Base-by-base conservation (phyloP, 1,140 invertebrate genomes). In the Bombus balteatus region DNA sequence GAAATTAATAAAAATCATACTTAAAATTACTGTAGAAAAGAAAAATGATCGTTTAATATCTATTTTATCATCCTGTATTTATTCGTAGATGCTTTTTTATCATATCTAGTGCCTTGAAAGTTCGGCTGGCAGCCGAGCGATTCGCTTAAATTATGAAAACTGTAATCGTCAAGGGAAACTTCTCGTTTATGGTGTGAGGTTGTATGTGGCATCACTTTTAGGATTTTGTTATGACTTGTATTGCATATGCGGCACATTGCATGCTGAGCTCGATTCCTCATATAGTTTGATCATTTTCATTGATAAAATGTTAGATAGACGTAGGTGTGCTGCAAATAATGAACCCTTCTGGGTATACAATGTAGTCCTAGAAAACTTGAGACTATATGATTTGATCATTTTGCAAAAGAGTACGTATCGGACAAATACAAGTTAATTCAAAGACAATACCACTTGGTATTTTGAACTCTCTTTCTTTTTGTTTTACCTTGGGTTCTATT, bases 131-230 rank as follows among this genome's bases (percentile, higher is more conserved):
- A 93, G 92, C 87, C 89, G 92, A 91, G 41, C 70, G 82, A 86
- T 90, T 72, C 43, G n/a, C 43, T 81, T 59, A 79, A 25, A 59
- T 62, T 68, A 79, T 15, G 37, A 72, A 28, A 73, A 22, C n/a
- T 77, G n/a, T 25, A 47, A 15, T 59, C 73, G 37, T 75, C 37
- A 59, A 76, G 76, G 41, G 28, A 73, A 76, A 43, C 81, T 39
- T 79, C 65, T 65, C 77, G 70, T 89, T 89, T 91, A 91, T 91
- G 89, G 89, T 91, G 89, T 91, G 89, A 88, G 83, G 70, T 90
- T 88, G 85, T 90, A 92, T 92, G 92, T 93, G 91, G 89, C 93
- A 93, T 84, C 88, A 92, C 88, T 71, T 92, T 90, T 92, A 80
- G 89, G 87, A 87, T 86, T 93, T 90, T 92, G 89, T 91, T 93